Evolutionary conservation across 2,797 vertebrate genomes (phyloP).

Genomic region (Rhadinocentrus ornatus): DNA sequence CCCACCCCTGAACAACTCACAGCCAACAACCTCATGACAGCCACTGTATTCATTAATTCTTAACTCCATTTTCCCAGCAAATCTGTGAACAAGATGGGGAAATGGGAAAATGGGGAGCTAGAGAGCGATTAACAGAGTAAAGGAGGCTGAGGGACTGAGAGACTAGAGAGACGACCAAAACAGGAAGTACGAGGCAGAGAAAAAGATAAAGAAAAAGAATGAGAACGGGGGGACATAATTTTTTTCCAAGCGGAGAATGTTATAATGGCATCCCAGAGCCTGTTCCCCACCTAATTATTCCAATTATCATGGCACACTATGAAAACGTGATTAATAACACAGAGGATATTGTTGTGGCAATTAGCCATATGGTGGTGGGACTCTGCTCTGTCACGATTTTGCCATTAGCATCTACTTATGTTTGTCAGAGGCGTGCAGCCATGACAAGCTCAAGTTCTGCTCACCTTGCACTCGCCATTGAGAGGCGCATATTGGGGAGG

Average conservation of each 20-base stretch:
- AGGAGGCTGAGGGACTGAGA: slow-evolving; percentile 38
- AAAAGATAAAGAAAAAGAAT: slow-evolving; percentile 22
- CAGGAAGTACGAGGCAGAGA: neutral
- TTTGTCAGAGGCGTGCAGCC: slow-evolving; percentile 99
- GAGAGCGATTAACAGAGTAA: slow-evolving; percentile 67
- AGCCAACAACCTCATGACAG: slow-evolving; percentile 77
- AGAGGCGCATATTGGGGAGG: slow-evolving; percentile 81
- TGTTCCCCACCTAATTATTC: slow-evolving; percentile 98
- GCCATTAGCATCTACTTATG: slow-evolving; percentile 99
- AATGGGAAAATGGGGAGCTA: slow-evolving; percentile 76
- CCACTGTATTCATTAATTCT: slow-evolving; percentile 88
- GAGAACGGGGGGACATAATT: slow-evolving; percentile 38
- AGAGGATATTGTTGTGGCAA: slow-evolving; percentile 99
- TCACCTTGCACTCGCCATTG: slow-evolving; percentile 97
- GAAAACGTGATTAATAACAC: slow-evolving; percentile 99
- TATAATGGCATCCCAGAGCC: slow-evolving; percentile 86
- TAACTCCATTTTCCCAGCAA: slow-evolving; percentile 82
- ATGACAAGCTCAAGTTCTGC: slow-evolving; percentile 97
- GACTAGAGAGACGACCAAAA: slow-evolving; percentile 2
- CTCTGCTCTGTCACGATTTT: slow-evolving; percentile 99
- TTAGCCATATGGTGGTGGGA: slow-evolving; percentile 99
- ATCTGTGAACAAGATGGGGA: slow-evolving; percentile 84
- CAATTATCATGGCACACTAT: slow-evolving; percentile 99
- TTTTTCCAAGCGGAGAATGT: slow-evolving; percentile 72
- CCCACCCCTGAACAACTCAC: slow-evolving; percentile 69